Base-by-base conservation (phyloP, 1,140 invertebrate genomes). In the Drosophila murphyi region DNA sequence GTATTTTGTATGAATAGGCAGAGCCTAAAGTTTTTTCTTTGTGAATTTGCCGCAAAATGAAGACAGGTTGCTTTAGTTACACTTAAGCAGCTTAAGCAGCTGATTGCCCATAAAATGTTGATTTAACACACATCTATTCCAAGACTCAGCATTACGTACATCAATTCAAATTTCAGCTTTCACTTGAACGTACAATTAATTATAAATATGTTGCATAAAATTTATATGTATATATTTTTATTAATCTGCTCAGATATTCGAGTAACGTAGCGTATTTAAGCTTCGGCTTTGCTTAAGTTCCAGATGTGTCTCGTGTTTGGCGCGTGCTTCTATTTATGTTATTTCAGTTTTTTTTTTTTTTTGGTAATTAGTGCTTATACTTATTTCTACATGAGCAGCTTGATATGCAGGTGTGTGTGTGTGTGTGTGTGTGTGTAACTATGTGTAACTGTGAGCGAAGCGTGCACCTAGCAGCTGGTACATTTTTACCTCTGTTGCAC, bases 351-450 rank as follows among this genome's bases (percentile, higher is more conserved):
- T 29, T 45, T 35, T 34, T 31, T 29, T 39, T 65, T 48, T 62
- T 62, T 54, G 57, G 65, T 74, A 74, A 74, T 74, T 74, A 74
- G 72, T 70, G 65, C 67, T 70, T 70, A 57, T 69, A 50, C 65
- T 71, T 63, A 64, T 50, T 71, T 71, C 69, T 35, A 37, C 69
- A 64, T 64, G 68, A 71, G 60, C 69, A 57, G 50, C 61, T 71
- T 50, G 59, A 65, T 56, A 47, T 7, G 45, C 54, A 62, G 39
- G 47, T 34, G 20, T 39, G 20, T 20, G 20, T 39, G 20, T 20
- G 20, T 20, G 20, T 20, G 20, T 20, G 20, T 20, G 20, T 20
- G 20, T 20, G 20, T 20, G 20, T 1, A 20, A 20, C 1, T 20
- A 20, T 20, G 20, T 20, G 55, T 59, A 45, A 20, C 29, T 39